Percentiles rank a stretch among this genome's conserved stretches.
phyloP scores from a whole-genome alignment of 2,888 invertebrate genomes.

The Trissoscelio sp. region DNA sequence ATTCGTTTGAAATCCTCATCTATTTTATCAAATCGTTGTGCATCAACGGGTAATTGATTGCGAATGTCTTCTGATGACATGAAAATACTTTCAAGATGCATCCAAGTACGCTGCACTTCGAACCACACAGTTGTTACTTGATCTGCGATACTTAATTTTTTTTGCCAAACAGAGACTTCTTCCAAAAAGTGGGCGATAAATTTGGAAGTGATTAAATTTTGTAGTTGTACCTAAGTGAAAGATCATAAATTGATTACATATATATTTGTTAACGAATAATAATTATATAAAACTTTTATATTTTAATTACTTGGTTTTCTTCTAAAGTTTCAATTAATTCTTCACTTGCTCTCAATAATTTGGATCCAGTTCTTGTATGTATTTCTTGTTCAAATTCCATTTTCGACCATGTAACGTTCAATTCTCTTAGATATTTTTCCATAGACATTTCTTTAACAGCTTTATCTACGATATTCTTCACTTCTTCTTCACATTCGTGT shows the following conservation, averaged over 20 bases:
- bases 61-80: slow-evolving; percentile 99
- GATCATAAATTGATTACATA: not conserved
- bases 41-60: slow-evolving; percentile 96
- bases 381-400: slow-evolving; percentile 97
- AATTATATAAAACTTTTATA: not conserved
- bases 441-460: slow-evolving; percentile 99
- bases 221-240: slow-evolving; percentile 90
- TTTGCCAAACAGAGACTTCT: slow-evolving; percentile 97
- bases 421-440: slow-evolving; percentile 96
- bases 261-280: not conserved
- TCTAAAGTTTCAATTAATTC: slow-evolving; percentile 98
- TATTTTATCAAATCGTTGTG: slow-evolving; percentile 95
- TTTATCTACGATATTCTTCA: slow-evolving; percentile 98
- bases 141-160: slow-evolving; percentile 95
- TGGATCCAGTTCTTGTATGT: slow-evolving; percentile 94
- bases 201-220: slow-evolving; percentile 98
- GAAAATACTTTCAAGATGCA: slow-evolving; percentile 98
- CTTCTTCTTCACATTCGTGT: slow-evolving; percentile 98
- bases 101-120: slow-evolving; percentile 98
- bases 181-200: slow-evolving; percentile 97
- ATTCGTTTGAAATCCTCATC: slow-evolving; percentile 94
- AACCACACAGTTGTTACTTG: slow-evolving; percentile 97
- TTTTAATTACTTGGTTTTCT: slow-evolving; percentile 92
- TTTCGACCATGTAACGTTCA: slow-evolving; percentile 95
- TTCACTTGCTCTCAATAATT: slow-evolving; percentile 94